These are phyloP conservation scores for Eulithis testata DNA, from an alignment of 2,888 invertebrate species.

Conservation along the genomic window DNA sequence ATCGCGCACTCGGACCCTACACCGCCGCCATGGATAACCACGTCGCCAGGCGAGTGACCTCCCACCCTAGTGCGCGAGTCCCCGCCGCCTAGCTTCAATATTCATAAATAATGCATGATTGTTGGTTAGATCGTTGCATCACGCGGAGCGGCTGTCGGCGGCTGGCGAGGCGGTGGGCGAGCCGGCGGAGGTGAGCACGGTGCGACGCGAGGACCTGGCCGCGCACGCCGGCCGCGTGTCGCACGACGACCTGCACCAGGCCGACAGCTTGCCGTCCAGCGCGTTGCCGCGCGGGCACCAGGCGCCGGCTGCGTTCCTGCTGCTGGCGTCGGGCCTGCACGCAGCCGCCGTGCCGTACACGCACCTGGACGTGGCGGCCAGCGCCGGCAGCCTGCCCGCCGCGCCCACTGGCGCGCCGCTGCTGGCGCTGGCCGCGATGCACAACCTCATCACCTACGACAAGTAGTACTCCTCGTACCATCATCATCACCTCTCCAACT, in stretches of 20 bases:
- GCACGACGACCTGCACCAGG: constrained; percentile 94
- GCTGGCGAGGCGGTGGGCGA: constrained; percentile 89
- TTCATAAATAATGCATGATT: too few species aligned
- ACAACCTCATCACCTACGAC: constrained; percentile 41
- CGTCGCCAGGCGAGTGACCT: constrained; percentile 78
- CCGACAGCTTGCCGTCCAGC: constrained; percentile 87
- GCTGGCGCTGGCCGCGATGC: constrained; percentile 84
- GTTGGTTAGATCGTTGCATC: constrained; percentile 52
- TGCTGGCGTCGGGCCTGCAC: constrained; percentile 92
- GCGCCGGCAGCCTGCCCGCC: constrained; percentile 88
- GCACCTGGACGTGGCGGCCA: constrained; percentile 92
- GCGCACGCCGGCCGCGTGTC: constrained; percentile 88
- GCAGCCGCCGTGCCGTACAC: constrained; percentile 91
- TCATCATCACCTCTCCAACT: neutral
- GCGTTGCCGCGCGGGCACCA: constrained; percentile 88
- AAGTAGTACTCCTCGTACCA: too few species aligned
- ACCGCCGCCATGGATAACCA: constrained; percentile 92
- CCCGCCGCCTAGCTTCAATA: too few species aligned
- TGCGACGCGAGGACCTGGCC: constrained; percentile 90
- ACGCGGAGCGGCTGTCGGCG: constrained; percentile 84
- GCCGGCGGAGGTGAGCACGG: constrained; percentile 90
- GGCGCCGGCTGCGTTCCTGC: constrained; percentile 94
- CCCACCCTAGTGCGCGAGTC: too few species aligned
- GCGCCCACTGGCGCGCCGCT: constrained; percentile 91
- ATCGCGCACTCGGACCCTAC: constrained; percentile 87